Conservation (phyloP, 2,113 vertebrate species). For the Larimichthys polyactis region DNA sequence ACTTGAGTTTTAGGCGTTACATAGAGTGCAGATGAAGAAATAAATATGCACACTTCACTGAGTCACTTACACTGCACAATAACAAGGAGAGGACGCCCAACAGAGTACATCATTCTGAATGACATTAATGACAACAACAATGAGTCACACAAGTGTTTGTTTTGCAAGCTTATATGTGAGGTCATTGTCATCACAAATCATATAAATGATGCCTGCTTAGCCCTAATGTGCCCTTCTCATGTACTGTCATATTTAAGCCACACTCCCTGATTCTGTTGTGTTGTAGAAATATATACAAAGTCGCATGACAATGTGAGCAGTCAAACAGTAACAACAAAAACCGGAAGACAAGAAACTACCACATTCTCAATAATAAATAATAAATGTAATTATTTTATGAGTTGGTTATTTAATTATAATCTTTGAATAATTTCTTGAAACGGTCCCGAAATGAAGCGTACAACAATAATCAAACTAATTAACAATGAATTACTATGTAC, state of each 20-base stretch:
- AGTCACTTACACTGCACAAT: neutral
- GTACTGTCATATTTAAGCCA: neutral
- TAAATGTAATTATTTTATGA: too few species aligned
- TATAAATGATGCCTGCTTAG: neutral
- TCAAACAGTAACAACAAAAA: too few species aligned
- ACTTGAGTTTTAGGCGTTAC: constrained; percentile 19
- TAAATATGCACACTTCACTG: neutral
- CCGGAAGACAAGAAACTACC: too few species aligned
- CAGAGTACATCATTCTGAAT: neutral
- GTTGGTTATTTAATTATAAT: too few species aligned
- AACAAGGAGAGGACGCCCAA: neutral
- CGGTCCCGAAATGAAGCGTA: too few species aligned
- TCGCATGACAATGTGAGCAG: too few species aligned
- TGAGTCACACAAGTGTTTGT: neutral
- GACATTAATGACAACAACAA: neutral
- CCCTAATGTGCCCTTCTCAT: neutral
- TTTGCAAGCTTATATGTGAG: neutral
- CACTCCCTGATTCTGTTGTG: neutral
- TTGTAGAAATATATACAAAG: too few species aligned
- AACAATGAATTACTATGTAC: too few species aligned
- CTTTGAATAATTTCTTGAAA: too few species aligned
- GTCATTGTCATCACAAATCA: neutral
- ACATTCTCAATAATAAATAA: too few species aligned
- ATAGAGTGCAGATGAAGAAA: constrained; percentile 31
- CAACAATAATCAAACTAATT: too few species aligned